Conservation (phyloP, 2,888 invertebrate genomes). For the Conus canariensis region DNA sequence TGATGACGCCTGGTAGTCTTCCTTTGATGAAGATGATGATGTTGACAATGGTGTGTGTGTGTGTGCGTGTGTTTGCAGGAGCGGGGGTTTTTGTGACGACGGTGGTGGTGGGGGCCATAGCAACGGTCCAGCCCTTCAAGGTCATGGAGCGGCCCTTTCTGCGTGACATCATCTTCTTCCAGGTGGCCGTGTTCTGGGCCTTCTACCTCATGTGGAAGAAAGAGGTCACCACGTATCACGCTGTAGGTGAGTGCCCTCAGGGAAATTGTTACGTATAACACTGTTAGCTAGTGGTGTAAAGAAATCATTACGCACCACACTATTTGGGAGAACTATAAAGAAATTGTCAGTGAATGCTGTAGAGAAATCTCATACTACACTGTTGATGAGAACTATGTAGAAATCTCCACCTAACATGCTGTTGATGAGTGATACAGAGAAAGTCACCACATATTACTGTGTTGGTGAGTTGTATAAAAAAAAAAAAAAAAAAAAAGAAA, state of each 20-base stretch:
- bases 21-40: not conserved
- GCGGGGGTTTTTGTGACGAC: conserved; percentile 84
- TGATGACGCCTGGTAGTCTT: not conserved
- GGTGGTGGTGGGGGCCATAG: conserved; percentile 82
- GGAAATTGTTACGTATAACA: conserved; percentile 22
- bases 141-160: conserved; percentile 81
- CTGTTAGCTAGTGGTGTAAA: conserved; percentile 77
- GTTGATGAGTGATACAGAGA: too few species aligned
- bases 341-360: not conserved
- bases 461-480: too few species aligned
- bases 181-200: conserved; percentile 81
- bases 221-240: conserved; percentile 80
- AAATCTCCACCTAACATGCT: too few species aligned
- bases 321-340: not conserved
- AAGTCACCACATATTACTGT: too few species aligned
- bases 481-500: too few species aligned
- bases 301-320: not conserved
- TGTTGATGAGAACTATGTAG: too few species aligned
- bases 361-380: too few species aligned
- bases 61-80: conserved; percentile 75
- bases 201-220: conserved; percentile 80
- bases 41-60: not conserved
- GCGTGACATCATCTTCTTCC: conserved; percentile 81
- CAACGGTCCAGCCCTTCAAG: conserved; percentile 82
- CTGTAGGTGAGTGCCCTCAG: conserved; percentile 70